These are phyloP conservation scores for Tipula vernalis DNA, from an alignment of 2,888 invertebrate genomes.

Conservation along the genomic window DNA sequence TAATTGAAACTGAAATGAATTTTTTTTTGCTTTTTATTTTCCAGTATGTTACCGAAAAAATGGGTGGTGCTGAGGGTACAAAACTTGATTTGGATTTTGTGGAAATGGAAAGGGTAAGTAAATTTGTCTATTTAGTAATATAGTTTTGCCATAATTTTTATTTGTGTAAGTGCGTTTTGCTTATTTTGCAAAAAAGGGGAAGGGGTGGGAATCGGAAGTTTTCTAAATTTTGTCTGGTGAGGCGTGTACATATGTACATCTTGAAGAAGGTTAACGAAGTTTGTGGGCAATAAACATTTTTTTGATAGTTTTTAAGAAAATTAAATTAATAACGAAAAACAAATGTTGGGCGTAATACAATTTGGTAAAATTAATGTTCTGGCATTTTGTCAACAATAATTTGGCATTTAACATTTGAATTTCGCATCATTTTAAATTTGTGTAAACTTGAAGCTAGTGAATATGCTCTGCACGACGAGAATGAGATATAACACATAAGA, in stretches of 20 bases:
- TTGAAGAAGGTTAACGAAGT: background rate
- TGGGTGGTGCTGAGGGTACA: conserved; percentile 99
- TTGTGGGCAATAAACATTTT: background rate
- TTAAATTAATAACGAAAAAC: background rate
- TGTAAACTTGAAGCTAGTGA: too few species aligned
- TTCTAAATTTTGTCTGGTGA: background rate
- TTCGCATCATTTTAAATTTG: too few species aligned
- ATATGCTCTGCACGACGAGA: too few species aligned
- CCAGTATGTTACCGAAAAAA: conserved; percentile 99
- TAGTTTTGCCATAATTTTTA: background rate
- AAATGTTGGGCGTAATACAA: background rate
- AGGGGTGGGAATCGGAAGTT: conserved; percentile 7
- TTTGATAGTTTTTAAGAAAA: background rate
- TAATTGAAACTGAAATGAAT: background rate
- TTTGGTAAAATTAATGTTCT: background rate
- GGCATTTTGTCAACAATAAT: background rate
- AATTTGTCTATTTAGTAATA: conserved; percentile 9
- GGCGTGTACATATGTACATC: background rate
- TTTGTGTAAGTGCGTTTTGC: background rate
- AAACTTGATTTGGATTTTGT: conserved; percentile 96
- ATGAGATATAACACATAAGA: too few species aligned
- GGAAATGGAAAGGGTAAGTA: conserved; percentile 95
- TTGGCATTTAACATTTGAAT: background rate
- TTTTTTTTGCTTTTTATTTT: conserved; percentile 20
- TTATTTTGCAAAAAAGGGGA: conserved; percentile 16